These are phyloP conservation scores for Bombycilla garrulus DNA, from an alignment of 2,113 vertebrate genomes.

Conservation along the genomic window DNA sequence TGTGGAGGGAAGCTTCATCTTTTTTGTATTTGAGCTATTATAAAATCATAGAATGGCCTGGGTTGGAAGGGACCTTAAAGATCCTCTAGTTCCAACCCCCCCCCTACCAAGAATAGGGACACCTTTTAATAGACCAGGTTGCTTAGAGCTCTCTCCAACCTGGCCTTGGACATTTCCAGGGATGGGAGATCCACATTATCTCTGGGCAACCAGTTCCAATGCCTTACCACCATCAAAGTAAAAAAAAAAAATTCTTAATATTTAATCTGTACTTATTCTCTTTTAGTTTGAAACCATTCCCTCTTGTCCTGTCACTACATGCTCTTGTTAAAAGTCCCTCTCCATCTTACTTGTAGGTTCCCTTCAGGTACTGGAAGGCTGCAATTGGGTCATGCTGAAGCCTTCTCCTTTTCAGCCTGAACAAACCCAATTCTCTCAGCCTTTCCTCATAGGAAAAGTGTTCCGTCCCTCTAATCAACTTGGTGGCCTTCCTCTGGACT, in stretches of 20 bases:
- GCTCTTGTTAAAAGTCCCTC: neutral
- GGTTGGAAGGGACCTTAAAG: neutral
- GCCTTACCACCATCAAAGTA: neutral
- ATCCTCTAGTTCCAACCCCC: neutral
- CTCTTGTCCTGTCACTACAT: neutral
- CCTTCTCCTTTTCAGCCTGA: too few species aligned
- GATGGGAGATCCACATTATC: neutral
- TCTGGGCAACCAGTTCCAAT: neutral
- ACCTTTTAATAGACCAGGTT: neutral
- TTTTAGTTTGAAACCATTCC: neutral
- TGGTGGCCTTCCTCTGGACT: too few species aligned
- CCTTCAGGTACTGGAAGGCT: too few species aligned
- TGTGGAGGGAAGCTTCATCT: neutral
- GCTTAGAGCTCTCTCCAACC: neutral
- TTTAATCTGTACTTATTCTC: neutral
- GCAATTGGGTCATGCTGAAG: too few species aligned
- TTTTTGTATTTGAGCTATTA: neutral
- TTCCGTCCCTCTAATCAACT: too few species aligned
- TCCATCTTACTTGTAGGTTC: neutral
- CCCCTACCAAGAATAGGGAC: neutral
- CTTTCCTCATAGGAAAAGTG: too few species aligned
- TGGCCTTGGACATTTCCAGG: neutral
- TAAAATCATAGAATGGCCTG: neutral
- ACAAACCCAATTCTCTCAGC: too few species aligned
- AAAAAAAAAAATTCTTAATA: neutral